Evolutionary conservation across 2,797 vertebrate genomes (phyloP).

Genomic region (Tragopan temminckii): DNA sequence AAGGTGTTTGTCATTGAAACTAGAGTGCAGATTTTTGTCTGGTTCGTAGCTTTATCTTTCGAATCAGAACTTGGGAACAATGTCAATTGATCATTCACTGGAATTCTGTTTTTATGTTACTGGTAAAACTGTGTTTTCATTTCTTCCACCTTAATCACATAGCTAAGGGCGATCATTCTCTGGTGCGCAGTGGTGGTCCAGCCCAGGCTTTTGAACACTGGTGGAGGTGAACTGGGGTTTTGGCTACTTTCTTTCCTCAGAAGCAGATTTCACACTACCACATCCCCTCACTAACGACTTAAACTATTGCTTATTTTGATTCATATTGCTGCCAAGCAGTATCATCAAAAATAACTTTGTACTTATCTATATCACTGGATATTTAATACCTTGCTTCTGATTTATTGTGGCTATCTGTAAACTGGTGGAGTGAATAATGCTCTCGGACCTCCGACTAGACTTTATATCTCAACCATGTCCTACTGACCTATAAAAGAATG

Average conservation of each 20-base stretch:
- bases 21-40: not conserved
- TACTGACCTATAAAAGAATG: not conserved
- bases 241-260: not conserved
- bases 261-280: not conserved
- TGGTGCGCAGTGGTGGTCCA: not conserved
- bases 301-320: not conserved
- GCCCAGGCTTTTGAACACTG: not conserved
- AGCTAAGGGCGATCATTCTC: rapidly evolving
- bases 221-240: not conserved
- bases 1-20: not conserved
- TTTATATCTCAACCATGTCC: not conserved
- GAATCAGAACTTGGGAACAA: not conserved
- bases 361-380: not conserved
- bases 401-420: not conserved
- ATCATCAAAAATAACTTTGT: not conserved
- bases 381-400: not conserved
- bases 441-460: not conserved
- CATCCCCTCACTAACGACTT: not conserved
- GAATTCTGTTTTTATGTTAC: not conserved
- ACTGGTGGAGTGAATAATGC: not conserved
- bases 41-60: not conserved
- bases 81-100: not conserved
- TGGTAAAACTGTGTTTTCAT: not conserved
- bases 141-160: not conserved
- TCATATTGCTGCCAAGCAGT: not conserved